Base-by-base conservation (phyloP, 2,113 vertebrate species). In the Xiphorhynchus elegans region DNA sequence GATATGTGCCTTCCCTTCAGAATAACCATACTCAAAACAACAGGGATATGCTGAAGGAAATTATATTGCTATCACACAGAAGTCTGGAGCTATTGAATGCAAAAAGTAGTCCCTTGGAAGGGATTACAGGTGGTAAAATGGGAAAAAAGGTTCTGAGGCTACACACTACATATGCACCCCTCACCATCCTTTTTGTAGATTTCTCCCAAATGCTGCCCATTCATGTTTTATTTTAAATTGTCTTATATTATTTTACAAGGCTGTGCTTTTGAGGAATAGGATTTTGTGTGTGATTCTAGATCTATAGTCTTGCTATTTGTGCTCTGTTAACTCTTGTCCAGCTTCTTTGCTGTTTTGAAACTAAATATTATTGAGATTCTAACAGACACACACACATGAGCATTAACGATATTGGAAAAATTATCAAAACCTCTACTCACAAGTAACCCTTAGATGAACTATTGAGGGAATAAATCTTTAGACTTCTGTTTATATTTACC, bases 151-250 rank as follows among this genome's bases (percentile, higher is more conserved):
- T 58, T 91, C 9, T 19, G 20, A 81, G 39, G 26, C 8, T 81
- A 9, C 29, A 39, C 1, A 1, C 9, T 49, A 9, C 7, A 88
- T n/a, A 26, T 3, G n/a, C 1, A 19, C 75, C 10, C 14, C 31
- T 74, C 2, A 3, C 16, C 17, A 67, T 46, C 8, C 2, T 28
- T 17, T 78, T 60, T 75, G 25, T 49, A 55, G 21, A 68, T 49
- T 63, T 87, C 40, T 44, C 3, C 11, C 12, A 66, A 84, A 44
- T 75, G 29, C 2, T 56, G 13, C 14, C 11, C 21, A 29, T 67
- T 73, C 10, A 55, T 49, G 58, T 79, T 7, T 64, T 79, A 17
- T 28, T 83, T 91, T 19, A 76, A 76, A 83, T 75, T 40, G 1
- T 53, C 25, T 64, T 62, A 33, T 12, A 15, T 16, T 68, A 40